Percentiles rank a stretch among this genome's conserved stretches.
Conservation (phyloP, 1,140 invertebrate species). For the Heliconius congener region DNA sequence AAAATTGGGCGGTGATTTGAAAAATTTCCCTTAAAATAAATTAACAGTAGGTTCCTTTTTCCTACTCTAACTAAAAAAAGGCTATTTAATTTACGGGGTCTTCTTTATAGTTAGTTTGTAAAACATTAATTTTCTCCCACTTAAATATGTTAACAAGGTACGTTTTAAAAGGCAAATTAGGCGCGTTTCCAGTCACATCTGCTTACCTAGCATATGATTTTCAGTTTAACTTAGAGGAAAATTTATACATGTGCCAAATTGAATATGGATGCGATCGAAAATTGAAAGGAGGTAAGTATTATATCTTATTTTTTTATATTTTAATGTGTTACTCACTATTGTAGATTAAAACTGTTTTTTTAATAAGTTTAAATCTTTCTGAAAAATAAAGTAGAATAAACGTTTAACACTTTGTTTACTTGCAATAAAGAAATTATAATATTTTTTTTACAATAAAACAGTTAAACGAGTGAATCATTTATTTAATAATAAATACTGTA, state of each 20-base stretch:
- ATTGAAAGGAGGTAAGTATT: background rate
- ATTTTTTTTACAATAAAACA: no score
- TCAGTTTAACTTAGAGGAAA: background rate
- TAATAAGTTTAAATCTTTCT: background rate
- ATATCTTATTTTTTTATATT: background rate
- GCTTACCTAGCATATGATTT: background rate
- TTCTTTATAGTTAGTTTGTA: background rate
- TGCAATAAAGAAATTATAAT: no score
- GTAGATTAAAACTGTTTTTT: no score
- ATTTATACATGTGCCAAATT: background rate
- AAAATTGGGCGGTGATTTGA: no score
- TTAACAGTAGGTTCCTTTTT: no score
- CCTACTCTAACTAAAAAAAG: background rate
- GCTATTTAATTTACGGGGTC: background rate
- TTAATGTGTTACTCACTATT: background rate
- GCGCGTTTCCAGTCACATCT: constrained; percentile 7
- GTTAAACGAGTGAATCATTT: no score
- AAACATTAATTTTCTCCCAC: background rate
- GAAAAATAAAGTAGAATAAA: background rate
- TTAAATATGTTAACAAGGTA: constrained; percentile 19
- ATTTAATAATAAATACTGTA: no score
- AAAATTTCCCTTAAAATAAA: no score
- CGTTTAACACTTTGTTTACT: no score
- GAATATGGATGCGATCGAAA: background rate
- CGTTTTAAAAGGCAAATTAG: constrained; percentile 25